Percentiles rank a stretch among this genome's conserved stretches.
Conservation (phyloP, 2,888 invertebrate genomes). For the Rhagophthalmus giganteus region DNA sequence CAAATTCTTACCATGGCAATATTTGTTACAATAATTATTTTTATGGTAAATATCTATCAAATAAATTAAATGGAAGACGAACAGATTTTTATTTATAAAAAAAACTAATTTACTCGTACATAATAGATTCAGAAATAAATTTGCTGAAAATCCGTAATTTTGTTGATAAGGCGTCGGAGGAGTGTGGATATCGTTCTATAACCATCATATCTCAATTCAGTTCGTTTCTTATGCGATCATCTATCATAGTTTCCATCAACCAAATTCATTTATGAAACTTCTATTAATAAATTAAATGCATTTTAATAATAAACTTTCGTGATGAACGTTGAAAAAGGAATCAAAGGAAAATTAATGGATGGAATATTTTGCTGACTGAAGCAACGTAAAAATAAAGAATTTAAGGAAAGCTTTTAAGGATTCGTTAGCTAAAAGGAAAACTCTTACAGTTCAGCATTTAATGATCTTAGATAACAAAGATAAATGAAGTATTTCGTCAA, state of each 20-base stretch:
- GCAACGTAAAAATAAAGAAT: constrained; percentile 1
- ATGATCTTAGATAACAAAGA: constrained; percentile 3
- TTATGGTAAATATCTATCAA: no score
- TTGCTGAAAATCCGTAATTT: no score
- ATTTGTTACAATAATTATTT: no score
- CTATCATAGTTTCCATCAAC: no score
- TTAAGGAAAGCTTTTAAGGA: constrained; percentile 1
- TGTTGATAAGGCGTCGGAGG: no score
- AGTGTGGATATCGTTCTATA: no score
- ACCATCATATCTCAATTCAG: neutral
- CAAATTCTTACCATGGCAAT: no score
- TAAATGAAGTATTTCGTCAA: constrained; percentile 1
- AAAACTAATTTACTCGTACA: no score
- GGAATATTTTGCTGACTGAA: neutral
- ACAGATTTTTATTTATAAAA: no score
- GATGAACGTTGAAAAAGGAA: neutral
- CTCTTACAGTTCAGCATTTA: neutral
- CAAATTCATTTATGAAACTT: neutral
- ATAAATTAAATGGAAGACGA: no score
- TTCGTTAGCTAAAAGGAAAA: neutral
- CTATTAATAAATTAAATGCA: neutral
- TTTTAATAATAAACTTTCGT: neutral
- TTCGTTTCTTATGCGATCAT: no score
- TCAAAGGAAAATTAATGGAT: neutral
- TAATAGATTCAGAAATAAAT: no score